Conservation (phyloP, 2,888 invertebrate species). For the Eledone cirrhosa region DNA sequence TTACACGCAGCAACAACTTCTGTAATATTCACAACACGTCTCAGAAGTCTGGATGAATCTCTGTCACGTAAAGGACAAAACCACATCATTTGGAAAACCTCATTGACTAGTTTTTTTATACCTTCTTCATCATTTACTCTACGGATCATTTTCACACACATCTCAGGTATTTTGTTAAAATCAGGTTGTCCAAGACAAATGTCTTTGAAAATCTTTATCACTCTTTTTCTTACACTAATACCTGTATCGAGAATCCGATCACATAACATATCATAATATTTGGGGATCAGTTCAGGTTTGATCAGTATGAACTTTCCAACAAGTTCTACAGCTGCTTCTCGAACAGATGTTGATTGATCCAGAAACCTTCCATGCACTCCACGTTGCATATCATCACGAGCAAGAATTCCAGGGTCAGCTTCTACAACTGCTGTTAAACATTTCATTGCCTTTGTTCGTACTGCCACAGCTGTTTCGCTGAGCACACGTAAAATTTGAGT, state of each 20-base stretch:
- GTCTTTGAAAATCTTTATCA: conserved; percentile 98
- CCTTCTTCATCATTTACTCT: conserved; percentile 97
- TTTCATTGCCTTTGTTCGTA: conserved; percentile 98
- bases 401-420: conserved; percentile 81
- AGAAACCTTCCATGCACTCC: conserved; percentile 95
- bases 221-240: conserved; percentile 96
- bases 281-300: conserved; percentile 93
- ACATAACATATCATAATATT: conserved; percentile 88
- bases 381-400: conserved; percentile 88
- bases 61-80: conserved; percentile 79
- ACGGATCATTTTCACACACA: conserved; percentile 98
- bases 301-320: conserved; percentile 98
- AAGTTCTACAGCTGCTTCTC: conserved; percentile 98
- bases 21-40: conserved; percentile 95
- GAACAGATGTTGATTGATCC: conserved; percentile 97
- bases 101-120: conserved; percentile 89
- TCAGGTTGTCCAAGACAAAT: conserved; percentile 97
- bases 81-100: conserved; percentile 99
- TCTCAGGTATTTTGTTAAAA: conserved; percentile 96
- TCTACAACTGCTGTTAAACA: conserved; percentile 98
- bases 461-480: conserved; percentile 90
- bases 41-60: conserved; percentile 66
- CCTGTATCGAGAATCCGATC: conserved; percentile 82
- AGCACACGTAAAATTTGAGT: conserved; percentile 84
- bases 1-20: conserved; percentile 75